Evolutionary conservation across 2,888 invertebrate genomes (phyloP).

Genomic region (Phortica okadai): DNA sequence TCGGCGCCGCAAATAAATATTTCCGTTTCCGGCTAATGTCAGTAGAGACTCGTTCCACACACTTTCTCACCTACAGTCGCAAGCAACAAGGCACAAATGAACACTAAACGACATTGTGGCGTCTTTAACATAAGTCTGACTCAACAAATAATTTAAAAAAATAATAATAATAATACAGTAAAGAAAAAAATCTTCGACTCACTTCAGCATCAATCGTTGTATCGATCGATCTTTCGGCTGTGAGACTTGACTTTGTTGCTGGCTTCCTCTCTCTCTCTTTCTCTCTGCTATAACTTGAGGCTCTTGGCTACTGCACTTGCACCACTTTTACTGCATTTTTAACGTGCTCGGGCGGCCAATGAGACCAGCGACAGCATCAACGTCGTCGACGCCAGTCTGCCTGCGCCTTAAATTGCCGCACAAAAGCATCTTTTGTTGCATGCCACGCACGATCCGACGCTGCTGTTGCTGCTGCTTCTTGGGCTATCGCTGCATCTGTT

Average conservation of each 20-base stretch:
- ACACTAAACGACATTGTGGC: neutral
- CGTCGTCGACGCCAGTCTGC: slow-evolving; percentile 9
- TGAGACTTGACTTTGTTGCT: neutral
- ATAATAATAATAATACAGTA: neutral
- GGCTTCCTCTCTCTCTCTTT: neutral
- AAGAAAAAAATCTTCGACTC: neutral
- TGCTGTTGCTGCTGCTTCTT: slow-evolving; percentile 12
- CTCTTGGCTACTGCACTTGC: slow-evolving; percentile 12
- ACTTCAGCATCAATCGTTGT: too few species aligned
- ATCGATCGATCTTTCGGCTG: neutral
- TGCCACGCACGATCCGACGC: neutral
- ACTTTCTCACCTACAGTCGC: neutral
- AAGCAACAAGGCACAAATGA: neutral
- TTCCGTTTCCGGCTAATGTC: slow-evolving; percentile 6
- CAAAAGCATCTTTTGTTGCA: slow-evolving; percentile 2
- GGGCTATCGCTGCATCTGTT: slow-evolving; percentile 11
- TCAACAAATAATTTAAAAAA: too few species aligned
- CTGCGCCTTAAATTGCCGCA: neutral
- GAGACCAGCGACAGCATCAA: slow-evolving; percentile 3
- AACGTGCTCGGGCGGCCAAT: neutral
- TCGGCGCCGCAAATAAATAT: neutral
- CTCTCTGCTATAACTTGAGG: neutral
- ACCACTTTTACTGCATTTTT: slow-evolving; percentile 3
- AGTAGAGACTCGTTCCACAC: neutral
- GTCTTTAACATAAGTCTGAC: neutral